Evolutionary conservation across 2,113 vertebrate genomes (phyloP), one percentile per base, ranked within the genome.

Genomic region (Nyctibius bracteatus): DNA sequence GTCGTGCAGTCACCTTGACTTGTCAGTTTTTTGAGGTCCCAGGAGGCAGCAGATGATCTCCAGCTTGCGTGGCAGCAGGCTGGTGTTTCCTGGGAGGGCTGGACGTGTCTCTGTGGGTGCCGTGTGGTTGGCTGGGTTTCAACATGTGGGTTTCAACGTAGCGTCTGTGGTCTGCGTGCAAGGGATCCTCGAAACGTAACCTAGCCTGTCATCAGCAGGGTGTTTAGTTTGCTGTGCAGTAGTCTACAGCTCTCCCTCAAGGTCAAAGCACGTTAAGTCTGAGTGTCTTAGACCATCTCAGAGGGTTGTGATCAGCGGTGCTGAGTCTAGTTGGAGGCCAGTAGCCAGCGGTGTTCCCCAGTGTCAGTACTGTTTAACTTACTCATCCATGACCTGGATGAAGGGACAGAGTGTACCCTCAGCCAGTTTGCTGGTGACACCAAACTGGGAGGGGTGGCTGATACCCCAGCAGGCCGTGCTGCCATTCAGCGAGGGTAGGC

Each of bases 11-110:
- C 1, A 1, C 35, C 49, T 87, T 63, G 37, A 10, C 2, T 1
- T 2, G 0, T 37, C 1, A 1, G 27, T 65, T 62, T 70, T 73
- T 79, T 0, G 0, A 35, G 49, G 30, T 35, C 9, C 44, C 2
- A 3, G 37, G 43, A 51, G n/a, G 44, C 33, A 70, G 33, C 33
- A 23, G 70, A 28, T 3, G 8, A 63, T 27, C 49, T 51, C 13
- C 22, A 49, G 59, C 58, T 83, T 3, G 0, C 0, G 0, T n/a
- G 41, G 35, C 1, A 1, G 31, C 61, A 37, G 47, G 75, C 30
- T 61, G 65, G 33, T 52, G 30, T 70, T 59, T 88, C 39, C 46
- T 16, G 16, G 35, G 28, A 30, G 35, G 63, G 28, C 12, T 87
- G 31, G 52, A 15, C 25, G 47, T 37, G 28, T 24, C n/a, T 54